Evolutionary conservation across 2,888 invertebrate genomes (phyloP), one percentile per base, ranked within the genome.

Genomic region (Alloscopus bannaensis): DNA sequence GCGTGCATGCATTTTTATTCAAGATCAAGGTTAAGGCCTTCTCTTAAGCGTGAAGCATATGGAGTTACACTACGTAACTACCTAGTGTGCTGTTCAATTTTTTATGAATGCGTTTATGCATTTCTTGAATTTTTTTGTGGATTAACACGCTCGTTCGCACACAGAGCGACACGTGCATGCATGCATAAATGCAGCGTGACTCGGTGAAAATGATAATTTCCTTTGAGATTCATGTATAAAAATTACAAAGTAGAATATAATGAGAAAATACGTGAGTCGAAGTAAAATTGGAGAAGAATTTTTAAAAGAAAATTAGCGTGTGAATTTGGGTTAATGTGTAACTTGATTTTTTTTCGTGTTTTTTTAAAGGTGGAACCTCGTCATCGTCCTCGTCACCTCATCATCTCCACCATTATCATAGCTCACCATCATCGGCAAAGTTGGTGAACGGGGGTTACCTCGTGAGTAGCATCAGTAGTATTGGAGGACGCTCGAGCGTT

Each of bases 1-100:
- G n/a, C 18, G n/a, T 50, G 18, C 20, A 18, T 3, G 18, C 3
- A 16, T 6, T 55, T 13, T 36, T 36, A 8, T 36, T 36, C 55
- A 72, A 72, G 72, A 72, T 72, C 72, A 72, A 72, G 72, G 72
- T 64, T 52, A 72, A 72, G 62, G 71, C 36, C 57, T 40, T 24
- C 45, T 47, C 40, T 29, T 36, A 18, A 22, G 40, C 69, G 24
- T 69, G 50, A 20, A 45, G n/a, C 8, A 22, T 29, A n/a, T 13
- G 31, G 22, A 22, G 28, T 20, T 11, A 18, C 22, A 40, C 28
- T 26, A 40, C 20, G 13, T 20, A 47, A 28, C 2, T 59, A 22
- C 29, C 2, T 65, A 47, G 40, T 13, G n/a, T 29, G 65, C 11
- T 18, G 8, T 64, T 11, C 22, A 22, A 4, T n/a, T 64, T 18